These are phyloP conservation scores for Araneus ventricosus DNA, from an alignment of 1,140 invertebrate species.

Conservation along the genomic window DNA sequence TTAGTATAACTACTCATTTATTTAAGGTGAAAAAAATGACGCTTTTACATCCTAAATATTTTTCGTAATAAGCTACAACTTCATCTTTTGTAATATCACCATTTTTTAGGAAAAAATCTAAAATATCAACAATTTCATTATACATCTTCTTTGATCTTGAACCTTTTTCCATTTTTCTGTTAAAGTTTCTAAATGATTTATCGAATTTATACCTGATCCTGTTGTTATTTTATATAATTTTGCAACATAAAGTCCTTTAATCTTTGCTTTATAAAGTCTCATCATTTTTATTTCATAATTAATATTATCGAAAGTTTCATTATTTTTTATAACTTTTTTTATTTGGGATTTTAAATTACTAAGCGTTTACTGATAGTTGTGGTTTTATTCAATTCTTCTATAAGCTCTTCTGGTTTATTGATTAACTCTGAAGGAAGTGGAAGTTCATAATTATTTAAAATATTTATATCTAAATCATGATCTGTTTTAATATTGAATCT, in stretches of 20 bases:
- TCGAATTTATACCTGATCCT: not conserved
- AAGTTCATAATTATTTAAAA: not conserved
- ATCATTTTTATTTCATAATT: not conserved
- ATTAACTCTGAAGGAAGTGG: not conserved
- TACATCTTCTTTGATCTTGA: not conserved
- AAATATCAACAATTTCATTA: not conserved
- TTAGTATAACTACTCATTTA: too few species aligned
- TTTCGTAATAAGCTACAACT: not conserved
- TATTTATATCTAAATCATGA: not conserved
- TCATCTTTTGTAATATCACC: not conserved
- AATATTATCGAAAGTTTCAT: not conserved
- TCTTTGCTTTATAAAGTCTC: not conserved
- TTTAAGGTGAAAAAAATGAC: too few species aligned
- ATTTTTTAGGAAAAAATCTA: not conserved
- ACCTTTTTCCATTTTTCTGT: not conserved
- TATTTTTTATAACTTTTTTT: not conserved
- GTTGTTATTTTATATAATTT: not conserved
- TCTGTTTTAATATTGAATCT: not conserved
- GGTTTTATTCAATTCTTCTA: not conserved
- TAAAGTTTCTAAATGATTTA: not conserved
- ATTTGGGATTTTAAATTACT: not conserved
- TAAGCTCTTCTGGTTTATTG: not conserved
- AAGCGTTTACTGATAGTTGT: not conserved
- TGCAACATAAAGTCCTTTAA: not conserved
- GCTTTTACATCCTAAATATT: too few species aligned